Percentiles rank a stretch among this genome's conserved stretches.
Evolutionary conservation across 2,888 invertebrate species (phyloP).

Genomic region (Mythimna impura): DNA sequence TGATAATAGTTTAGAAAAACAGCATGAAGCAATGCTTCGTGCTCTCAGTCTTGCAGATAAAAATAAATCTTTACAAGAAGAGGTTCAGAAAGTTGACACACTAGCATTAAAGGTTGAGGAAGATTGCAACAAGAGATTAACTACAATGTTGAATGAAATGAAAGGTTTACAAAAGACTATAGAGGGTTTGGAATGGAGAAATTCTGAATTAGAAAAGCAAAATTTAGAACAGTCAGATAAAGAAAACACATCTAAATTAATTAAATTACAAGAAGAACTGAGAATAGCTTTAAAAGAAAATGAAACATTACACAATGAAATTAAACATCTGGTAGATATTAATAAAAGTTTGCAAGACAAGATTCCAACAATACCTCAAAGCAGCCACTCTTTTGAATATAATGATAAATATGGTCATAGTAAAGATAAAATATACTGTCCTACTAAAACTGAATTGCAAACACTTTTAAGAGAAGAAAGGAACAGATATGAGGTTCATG

Average conservation of each 20-base stretch:
- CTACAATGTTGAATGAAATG: constrained; percentile 91
- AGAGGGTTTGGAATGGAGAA: constrained; percentile 83
- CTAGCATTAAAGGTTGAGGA: constrained; percentile 94
- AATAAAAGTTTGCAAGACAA: constrained; percentile 88
- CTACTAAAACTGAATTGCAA: constrained; percentile 82
- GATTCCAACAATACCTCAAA: constrained; percentile 75
- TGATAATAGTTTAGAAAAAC: constrained; percentile 91
- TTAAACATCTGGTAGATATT: constrained; percentile 86
- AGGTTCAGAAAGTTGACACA: constrained; percentile 93
- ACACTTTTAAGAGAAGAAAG: constrained; percentile 83
- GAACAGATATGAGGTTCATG: constrained; percentile 84
- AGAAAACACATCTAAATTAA: constrained; percentile 64
- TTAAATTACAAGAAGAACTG: constrained; percentile 74
- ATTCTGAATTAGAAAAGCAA: constrained; percentile 90
- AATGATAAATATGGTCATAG: constrained; percentile 64
- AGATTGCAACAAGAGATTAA: constrained; percentile 93
- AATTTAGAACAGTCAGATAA: constrained; percentile 80
- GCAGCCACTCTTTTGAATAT: constrained; percentile 69
- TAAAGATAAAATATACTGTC: constrained; percentile 73
- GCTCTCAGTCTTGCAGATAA: constrained; percentile 94
- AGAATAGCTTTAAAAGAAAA: constrained; percentile 79
- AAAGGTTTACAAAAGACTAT: constrained; percentile 90
- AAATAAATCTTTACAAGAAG: constrained; percentile 93
- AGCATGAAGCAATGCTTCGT: constrained; percentile 95
- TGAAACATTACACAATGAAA: constrained; percentile 83